A percentile compares a stretch with the other conserved stretches of the same genome.
phyloP scores from a whole-genome alignment of 2,888 invertebrate genomes.

The Calameuta filiformis region DNA sequence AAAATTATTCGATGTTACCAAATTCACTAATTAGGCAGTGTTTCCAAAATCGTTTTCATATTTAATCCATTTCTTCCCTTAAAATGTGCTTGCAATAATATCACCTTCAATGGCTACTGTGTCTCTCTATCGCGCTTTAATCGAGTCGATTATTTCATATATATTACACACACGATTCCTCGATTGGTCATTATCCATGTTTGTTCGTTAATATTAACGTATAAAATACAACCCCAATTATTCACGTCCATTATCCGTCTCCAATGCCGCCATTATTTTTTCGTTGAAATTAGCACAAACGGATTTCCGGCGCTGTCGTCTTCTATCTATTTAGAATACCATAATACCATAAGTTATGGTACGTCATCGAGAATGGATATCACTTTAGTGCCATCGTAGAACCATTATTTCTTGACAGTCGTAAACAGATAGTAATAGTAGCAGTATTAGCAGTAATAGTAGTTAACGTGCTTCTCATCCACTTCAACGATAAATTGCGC shows the following conservation, averaged over 20 bases:
- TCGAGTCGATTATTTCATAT: conserved; percentile 25
- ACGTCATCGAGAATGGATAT: conserved; percentile 5
- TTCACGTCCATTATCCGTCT: background rate
- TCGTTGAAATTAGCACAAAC: background rate
- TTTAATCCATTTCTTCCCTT: background rate
- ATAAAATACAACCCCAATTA: background rate
- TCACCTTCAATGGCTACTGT: background rate
- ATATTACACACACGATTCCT: conserved; percentile 15
- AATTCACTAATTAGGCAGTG: conserved; percentile 29
- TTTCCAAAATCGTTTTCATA: conserved; percentile 7
- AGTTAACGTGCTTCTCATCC: conserved; percentile 6
- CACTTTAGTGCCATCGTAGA: conserved; percentile 14
- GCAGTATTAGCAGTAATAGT: background rate
- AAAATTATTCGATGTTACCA: conserved; percentile 49
- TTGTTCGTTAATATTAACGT: background rate
- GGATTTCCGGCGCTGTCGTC: background rate
- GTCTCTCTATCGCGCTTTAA: conserved; percentile 6
- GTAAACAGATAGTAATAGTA: conserved; percentile 7
- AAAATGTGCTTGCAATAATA: background rate
- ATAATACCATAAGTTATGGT: conserved; percentile 22
- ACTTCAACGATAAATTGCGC: conserved; percentile 23
- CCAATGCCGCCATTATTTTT: background rate
- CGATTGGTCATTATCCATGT: conserved; percentile 1
- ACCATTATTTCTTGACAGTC: conserved; percentile 9
- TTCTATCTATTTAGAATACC: background rate